These are phyloP conservation scores for Genyomyrus donnyi DNA, from an alignment of 2,113 vertebrate genomes.

Conservation along the genomic window DNA sequence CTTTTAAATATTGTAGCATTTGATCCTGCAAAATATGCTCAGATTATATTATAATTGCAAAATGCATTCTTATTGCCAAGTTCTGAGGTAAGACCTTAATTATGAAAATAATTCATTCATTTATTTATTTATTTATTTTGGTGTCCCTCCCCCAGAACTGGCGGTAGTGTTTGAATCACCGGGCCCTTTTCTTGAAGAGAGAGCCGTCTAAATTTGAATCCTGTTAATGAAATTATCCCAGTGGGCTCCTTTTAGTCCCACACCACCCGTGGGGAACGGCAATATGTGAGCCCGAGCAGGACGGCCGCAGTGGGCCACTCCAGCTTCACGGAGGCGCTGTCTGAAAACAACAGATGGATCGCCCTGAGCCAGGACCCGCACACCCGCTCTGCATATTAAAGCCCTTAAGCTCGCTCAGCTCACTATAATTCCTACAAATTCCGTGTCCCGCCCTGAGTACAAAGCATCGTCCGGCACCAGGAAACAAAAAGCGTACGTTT, in stretches of 20 bases:
- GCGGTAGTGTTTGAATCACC: neutral
- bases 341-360: slow-evolving; percentile 23
- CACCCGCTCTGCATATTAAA: slow-evolving; percentile 22
- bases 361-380: slow-evolving; percentile 22
- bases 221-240: slow-evolving; percentile 22
- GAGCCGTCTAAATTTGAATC: slow-evolving; percentile 10
- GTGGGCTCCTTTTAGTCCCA: slow-evolving; percentile 7
- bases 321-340: slow-evolving; percentile 8
- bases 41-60: neutral
- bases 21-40: slow-evolving; percentile 7
- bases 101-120: neutral
- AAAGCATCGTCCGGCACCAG: neutral
- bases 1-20: neutral
- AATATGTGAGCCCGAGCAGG: slow-evolving; percentile 2
- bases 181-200: neutral
- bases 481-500: neutral
- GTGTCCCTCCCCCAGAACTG: neutral
- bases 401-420: neutral
- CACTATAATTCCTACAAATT: slow-evolving; percentile 16
- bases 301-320: neutral
- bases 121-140: neutral
- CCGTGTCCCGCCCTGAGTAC: neutral
- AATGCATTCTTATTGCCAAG: neutral
- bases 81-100: neutral
- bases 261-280: slow-evolving; percentile 10